These are phyloP conservation scores for Peromyscus aztecus DNA, from an alignment of 2,797 vertebrate species.

Conservation along the genomic window DNA sequence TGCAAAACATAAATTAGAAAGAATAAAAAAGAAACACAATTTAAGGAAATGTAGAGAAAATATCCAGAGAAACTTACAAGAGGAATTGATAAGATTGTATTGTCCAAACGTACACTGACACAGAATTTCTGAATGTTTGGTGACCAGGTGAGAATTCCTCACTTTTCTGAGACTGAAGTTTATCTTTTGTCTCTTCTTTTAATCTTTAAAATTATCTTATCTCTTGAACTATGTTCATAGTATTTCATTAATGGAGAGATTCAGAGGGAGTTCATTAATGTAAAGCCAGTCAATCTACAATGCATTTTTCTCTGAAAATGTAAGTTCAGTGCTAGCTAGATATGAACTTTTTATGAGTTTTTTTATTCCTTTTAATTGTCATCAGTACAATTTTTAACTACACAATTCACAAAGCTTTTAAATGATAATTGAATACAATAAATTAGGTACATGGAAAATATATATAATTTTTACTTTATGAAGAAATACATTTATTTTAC, in stretches of 20 bases:
- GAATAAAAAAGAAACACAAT: background rate
- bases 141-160: background rate
- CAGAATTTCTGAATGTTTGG: background rate
- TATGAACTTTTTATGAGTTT: background rate
- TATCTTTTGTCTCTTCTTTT: background rate
- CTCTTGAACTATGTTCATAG: background rate
- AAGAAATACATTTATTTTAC: constrained; percentile 23
- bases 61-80: background rate
- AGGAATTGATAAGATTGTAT: background rate
- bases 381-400: background rate
- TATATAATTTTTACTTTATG: background rate
- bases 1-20: background rate
- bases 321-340: background rate
- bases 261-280: background rate
- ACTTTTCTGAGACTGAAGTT: background rate
- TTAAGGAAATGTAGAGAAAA: background rate
- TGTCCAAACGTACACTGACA: background rate
- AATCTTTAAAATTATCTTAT: background rate
- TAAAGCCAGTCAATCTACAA: background rate
- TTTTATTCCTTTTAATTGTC: background rate
- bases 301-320: background rate
- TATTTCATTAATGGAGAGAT: background rate
- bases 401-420: background rate
- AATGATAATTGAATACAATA: background rate
- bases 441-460: constrained; percentile 28